Evolutionary conservation across 2,113 vertebrate species (phyloP).

Genomic region (Varanus komodoensis): DNA sequence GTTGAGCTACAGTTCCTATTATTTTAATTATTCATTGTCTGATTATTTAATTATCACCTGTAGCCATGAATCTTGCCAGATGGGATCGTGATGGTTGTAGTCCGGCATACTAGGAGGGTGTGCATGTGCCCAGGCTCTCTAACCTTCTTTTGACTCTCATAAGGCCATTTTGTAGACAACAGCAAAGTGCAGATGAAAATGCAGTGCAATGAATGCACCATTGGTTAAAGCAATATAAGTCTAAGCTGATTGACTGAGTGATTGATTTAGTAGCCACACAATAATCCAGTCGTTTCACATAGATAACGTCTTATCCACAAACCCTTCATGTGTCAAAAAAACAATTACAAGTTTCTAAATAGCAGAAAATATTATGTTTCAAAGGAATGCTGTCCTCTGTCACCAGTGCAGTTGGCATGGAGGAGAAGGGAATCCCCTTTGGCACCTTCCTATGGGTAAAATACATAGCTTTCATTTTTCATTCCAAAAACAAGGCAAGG

Average conservation of each 20-base stretch:
- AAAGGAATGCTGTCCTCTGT: not conserved
- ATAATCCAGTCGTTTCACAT: not conserved
- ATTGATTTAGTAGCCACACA: not conserved
- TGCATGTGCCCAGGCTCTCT: too few species aligned
- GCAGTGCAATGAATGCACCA: not conserved
- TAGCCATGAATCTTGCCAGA: too few species aligned
- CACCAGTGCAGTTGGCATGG: not conserved
- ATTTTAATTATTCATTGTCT: too few species aligned
- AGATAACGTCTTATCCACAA: not conserved
- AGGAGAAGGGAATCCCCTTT: not conserved
- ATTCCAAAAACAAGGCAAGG: not conserved
- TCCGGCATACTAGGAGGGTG: too few species aligned
- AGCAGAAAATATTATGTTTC: not conserved
- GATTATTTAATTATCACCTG: too few species aligned
- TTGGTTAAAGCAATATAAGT: not conserved
- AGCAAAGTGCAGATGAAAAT: not conserved
- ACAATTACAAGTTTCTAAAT: not conserved
- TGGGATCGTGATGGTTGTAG: too few species aligned
- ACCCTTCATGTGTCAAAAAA: not conserved
- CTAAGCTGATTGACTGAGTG: not conserved
- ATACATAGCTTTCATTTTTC: not conserved
- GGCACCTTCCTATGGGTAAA: not conserved
- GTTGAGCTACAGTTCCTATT: too few species aligned
- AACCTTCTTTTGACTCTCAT: not conserved
- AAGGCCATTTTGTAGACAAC: not conserved